Conservation (phyloP, 2,113 vertebrate species). For the Rhineura floridana region DNA sequence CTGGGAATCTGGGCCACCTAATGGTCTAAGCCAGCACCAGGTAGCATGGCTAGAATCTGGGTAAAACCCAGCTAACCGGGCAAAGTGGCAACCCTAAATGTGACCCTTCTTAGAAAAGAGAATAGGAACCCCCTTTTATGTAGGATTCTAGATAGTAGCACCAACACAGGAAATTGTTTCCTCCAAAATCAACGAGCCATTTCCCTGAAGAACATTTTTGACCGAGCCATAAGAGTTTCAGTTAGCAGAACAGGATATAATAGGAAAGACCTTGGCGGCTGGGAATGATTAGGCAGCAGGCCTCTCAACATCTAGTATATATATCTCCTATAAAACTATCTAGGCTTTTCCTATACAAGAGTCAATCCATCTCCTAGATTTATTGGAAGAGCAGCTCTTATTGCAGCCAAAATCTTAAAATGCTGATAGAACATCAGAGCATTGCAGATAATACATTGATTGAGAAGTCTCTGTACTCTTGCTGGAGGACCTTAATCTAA, state of each 20-base stretch:
- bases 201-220: background rate
- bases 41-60: too few species aligned
- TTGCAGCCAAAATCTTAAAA: constrained; percentile 21
- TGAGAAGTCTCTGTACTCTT: constrained; percentile 18
- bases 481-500: constrained; percentile 30
- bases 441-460: background rate
- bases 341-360: background rate
- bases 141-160: background rate
- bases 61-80: too few species aligned
- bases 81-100: too few species aligned
- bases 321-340: background rate
- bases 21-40: too few species aligned
- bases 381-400: constrained; percentile 1
- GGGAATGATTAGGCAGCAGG: background rate
- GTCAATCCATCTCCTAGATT: background rate
- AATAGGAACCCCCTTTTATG: background rate
- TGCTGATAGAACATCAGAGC: background rate
- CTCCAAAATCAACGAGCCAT: background rate
- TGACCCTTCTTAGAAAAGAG: background rate
- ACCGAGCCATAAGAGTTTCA: background rate
- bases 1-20: too few species aligned
- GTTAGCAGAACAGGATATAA: background rate
- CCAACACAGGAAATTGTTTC: background rate
- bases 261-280: background rate
- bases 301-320: background rate